A percentile compares a stretch with the other conserved stretches of the same genome.
phyloP scores from a whole-genome alignment of 2,113 vertebrate species.

The Tor tambroides region DNA sequence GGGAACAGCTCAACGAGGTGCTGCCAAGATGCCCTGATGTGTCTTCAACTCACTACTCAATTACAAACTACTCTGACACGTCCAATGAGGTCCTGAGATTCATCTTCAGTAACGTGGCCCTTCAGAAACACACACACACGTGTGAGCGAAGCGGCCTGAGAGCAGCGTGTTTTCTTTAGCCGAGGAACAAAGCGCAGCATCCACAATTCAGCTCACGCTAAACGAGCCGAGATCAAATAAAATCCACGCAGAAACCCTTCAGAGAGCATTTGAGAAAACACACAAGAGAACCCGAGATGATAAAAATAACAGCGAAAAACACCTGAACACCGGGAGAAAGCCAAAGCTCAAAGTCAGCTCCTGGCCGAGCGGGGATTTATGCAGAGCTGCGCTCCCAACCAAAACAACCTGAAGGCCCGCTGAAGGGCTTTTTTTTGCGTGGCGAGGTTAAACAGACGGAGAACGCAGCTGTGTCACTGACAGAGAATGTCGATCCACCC shows the following conservation, averaged over 20 bases:
- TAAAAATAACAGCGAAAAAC: constrained; percentile 30
- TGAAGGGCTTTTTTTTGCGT: neutral
- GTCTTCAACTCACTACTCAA: neutral
- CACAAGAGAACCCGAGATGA: constrained; percentile 9
- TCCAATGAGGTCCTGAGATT: neutral
- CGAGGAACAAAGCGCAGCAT: constrained; percentile 53
- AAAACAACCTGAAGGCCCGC: constrained; percentile 40
- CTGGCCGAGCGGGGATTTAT: neutral
- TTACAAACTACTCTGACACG: neutral
- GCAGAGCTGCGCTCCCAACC: neutral
- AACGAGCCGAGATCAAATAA: constrained; percentile 17
- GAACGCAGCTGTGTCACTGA: constrained; percentile 69
- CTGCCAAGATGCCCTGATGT: no score
- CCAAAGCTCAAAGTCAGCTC: constrained; percentile 12
- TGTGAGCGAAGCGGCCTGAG: neutral
- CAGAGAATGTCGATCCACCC: constrained; percentile 74
- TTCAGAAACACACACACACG: neutral
- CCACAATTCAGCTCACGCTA: constrained; percentile 49
- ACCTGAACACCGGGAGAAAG: neutral
- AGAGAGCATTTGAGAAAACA: constrained; percentile 11
- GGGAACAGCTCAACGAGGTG: no score
- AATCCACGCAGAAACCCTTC: constrained; percentile 1
- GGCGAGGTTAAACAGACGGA: constrained; percentile 59
- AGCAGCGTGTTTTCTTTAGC: constrained; percentile 59
- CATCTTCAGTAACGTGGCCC: neutral